Evolutionary conservation across 2,113 vertebrate genomes (phyloP), one percentile per base, ranked within the genome.

Genomic region (Loxodonta africana): DNA sequence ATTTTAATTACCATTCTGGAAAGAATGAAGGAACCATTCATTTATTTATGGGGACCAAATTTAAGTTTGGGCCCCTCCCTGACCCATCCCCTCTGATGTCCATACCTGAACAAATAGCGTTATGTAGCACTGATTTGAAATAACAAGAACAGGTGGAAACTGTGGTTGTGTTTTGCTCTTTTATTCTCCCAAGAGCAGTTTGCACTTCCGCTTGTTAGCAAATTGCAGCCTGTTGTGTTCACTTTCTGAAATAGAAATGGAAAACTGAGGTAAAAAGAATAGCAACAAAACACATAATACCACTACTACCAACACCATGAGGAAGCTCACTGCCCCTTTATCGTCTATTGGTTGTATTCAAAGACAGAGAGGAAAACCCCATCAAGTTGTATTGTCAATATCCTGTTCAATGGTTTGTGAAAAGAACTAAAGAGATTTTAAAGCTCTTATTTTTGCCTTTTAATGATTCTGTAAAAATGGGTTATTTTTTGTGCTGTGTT

Each of bases 231-330:
- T 87, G 53, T 82, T 94, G 63, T 87, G 57, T 89, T 96, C 76
- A 48, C 23, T 87, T 94, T 94, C 80, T 92, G 92, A 96, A 94
- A 94, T 0, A 94, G 71, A 81, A 57, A 81, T 67, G 44, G 28
- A 93, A 96, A 94, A 84, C 73, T 73, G 80, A 91, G 74, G 91
- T 95, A 90, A 90, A 94, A 89, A 86, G 93, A 86, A 74, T n/a
- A 94, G 9, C 10, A 88, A 88, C 37, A 74, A 96, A 94, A 88
- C 44, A 78, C 28, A 28, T 18, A 62, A 78, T 46, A 30, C 7
- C 30, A 9, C n/a, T 23, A 0, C 20, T 41, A 18, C 44, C 73
- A 74, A 4, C 23, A 78, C 10, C 46, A 83, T 9, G 78, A 90
- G 37, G 11, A 37, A 77, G 33, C 82, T 65, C 23, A 17, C 30